Percentiles rank a stretch among this genome's conserved stretches.
phyloP scores from a whole-genome alignment of 2,113 vertebrate genomes.

The Thryonomys swinderianus region DNA sequence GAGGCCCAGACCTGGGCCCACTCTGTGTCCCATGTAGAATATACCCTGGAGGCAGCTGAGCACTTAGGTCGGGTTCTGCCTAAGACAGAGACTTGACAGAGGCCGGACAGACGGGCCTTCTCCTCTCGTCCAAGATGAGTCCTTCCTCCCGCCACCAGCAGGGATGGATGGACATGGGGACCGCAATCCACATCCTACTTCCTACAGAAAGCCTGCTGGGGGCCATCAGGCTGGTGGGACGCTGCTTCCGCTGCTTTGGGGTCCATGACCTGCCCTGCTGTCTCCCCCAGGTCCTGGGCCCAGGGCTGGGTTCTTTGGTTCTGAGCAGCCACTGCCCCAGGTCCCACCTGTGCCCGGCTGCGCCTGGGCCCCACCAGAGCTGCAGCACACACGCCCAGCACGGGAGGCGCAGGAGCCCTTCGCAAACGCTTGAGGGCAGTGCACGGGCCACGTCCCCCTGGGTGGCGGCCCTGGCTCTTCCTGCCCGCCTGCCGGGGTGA shows the following conservation, averaged over 20 bases:
- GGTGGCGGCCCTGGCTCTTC: constrained; percentile 26
- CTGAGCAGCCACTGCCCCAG: not conserved
- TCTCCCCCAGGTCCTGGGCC: not conserved
- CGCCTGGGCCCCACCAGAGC: not conserved
- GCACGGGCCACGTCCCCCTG: not conserved
- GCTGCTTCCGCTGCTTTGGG: not conserved
- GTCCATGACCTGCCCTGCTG: no score
- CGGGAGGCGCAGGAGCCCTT: not conserved
- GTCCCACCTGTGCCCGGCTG: not conserved
- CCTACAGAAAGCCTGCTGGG: not conserved
- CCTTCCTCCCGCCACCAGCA: not conserved
- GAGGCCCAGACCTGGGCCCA: not conserved
- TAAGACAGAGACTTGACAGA: not conserved
- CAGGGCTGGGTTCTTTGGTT: not conserved
- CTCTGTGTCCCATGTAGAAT: not conserved
- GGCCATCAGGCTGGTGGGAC: not conserved
- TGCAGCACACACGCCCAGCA: not conserved
- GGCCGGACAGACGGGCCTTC: not conserved
- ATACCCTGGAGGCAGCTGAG: not conserved
- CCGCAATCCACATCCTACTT: not conserved
- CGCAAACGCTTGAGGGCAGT: not conserved
- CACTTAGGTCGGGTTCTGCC: not conserved
- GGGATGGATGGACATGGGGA: not conserved
- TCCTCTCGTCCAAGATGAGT: not conserved
- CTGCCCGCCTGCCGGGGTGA: not conserved